Base-by-base conservation (phyloP, 2,888 invertebrate species). In the Diachrysia chrysitis region DNA sequence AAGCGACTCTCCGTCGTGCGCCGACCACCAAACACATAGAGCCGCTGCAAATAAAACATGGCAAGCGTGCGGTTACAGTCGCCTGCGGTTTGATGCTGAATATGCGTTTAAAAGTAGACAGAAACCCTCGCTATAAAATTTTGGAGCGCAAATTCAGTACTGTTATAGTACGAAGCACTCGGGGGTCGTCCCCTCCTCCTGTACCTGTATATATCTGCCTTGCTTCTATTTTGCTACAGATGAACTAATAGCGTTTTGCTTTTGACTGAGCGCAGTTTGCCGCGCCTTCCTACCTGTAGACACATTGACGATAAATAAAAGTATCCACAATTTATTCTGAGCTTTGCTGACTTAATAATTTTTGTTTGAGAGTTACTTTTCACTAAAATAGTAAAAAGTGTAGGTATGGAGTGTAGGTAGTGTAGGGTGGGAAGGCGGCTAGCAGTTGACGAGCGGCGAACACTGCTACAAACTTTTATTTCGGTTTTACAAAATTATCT, bases 31-130 rank as follows among this genome's bases (percentile, higher is more conserved):
- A 66, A 60, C 19, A 58, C 19, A 10, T 0, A n/a, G 2, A 5
- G n/a, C 37, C 4, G 16, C 21, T 42, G 69, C 51, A 37, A 9
- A 10, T 9, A 17, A 14, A 54, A 19, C 32, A 23, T 59, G 21
- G 58, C 35, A 12, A 6, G n/a, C 55, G 59, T 58, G 65, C 76
- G 83, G 83, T 81, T 74, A 77, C 71, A 80, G 74, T 76, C 70
- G 82, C 74, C 83, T 83, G 86, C 77, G 85, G 86, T 85, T 79
- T 73, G 79, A 76, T 79, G 77, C 79, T 76, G 81, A 81, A 82
- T 82, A 78, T 76, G 72, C 81, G 82, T 81, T 81, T 77, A 79
- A 80, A 78, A 82, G 79, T 79, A 81, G 79, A 74, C 66, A 63
- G 66, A 58, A 70, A 73, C 70, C 68, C 74, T 71, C 55, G 73